These are phyloP conservation scores for Oxytorus armatus DNA, from an alignment of 2,888 invertebrate species.

Conservation along the genomic window DNA sequence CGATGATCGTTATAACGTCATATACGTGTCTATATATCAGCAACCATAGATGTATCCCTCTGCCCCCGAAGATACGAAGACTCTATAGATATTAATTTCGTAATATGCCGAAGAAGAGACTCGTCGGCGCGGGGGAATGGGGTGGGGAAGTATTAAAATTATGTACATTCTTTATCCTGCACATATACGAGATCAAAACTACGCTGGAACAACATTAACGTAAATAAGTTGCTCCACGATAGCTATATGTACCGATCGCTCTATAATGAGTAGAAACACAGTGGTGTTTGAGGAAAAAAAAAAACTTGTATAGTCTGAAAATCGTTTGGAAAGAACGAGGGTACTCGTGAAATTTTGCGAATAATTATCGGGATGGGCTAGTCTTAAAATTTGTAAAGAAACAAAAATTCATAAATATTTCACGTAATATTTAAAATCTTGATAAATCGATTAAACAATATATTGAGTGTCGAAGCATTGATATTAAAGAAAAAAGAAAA, in stretches of 20 bases:
- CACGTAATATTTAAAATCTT: not conserved
- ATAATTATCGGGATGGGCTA: not conserved
- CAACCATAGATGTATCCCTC: slow-evolving; percentile 7
- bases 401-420: not conserved
- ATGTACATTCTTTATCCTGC: slow-evolving; percentile 25
- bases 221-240: slow-evolving; percentile 13
- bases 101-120: slow-evolving; percentile 31
- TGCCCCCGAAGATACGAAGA: slow-evolving; percentile 7
- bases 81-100: slow-evolving; percentile 56
- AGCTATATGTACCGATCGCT: not conserved
- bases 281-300: slow-evolving; percentile 2
- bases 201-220: not conserved
- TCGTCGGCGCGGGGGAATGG: not conserved
- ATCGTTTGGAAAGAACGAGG: slow-evolving; percentile 2
- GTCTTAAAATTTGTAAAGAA: not conserved
- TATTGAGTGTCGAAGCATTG: too few relatives aligned
- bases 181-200: not conserved
- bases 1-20: slow-evolving; percentile 57
- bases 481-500: too few relatives aligned
- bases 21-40: not conserved
- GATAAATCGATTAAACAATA: too few relatives aligned
- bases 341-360: slow-evolving; percentile 27
- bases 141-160: slow-evolving; percentile 38
- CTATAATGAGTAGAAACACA: slow-evolving; percentile 26
- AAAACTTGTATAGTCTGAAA: slow-evolving; percentile 1